Evolutionary conservation across 2,888 invertebrate genomes (phyloP).

Genomic region (Acanthopleura granulata): DNA sequence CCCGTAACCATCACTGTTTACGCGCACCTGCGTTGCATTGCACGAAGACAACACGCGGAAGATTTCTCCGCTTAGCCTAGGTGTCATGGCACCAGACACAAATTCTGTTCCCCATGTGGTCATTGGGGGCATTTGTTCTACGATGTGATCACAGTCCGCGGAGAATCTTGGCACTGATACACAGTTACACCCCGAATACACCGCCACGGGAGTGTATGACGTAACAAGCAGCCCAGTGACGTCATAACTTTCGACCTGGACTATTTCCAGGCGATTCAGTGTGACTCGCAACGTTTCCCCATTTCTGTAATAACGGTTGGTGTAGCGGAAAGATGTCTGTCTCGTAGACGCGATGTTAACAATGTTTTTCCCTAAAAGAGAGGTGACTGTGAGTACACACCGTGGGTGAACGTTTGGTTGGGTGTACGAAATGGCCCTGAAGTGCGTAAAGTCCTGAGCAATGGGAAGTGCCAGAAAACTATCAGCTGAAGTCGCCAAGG

Average conservation of each 20-base stretch:
- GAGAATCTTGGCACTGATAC: not conserved
- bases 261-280: not conserved
- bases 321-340: not conserved
- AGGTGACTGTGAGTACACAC: not conserved
- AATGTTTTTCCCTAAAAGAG: not conserved
- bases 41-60: not conserved
- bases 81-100: not conserved
- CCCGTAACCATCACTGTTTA: not conserved
- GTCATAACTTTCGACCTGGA: constrained; percentile 5
- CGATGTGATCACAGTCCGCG: not conserved
- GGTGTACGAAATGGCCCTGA: not conserved
- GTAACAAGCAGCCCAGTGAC: not conserved
- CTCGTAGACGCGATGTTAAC: not conserved
- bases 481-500: not conserved
- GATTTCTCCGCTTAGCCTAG: not conserved
- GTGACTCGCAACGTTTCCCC: not conserved
- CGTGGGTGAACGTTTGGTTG: not conserved
- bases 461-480: not conserved
- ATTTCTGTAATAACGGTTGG: not conserved
- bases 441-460: not conserved
- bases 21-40: not conserved
- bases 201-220: not conserved
- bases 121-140: constrained; percentile 7
- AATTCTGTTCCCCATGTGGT: not conserved
- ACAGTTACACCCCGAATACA: constrained; percentile 5